Percentiles rank a stretch among this genome's conserved stretches.
Evolutionary conservation across 1,140 invertebrate genomes (phyloP).

Genomic region (Homarus americanus): DNA sequence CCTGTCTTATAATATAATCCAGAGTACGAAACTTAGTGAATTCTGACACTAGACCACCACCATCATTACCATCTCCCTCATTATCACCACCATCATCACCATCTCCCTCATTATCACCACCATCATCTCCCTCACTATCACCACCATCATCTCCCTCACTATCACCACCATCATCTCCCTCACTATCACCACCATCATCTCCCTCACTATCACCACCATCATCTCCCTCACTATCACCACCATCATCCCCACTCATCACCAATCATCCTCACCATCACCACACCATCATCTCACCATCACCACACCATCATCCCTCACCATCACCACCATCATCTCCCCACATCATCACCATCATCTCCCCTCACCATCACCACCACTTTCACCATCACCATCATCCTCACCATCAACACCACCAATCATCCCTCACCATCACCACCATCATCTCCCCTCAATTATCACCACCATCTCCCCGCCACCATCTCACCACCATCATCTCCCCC

Average conservation of each 20-base stretch:
- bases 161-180: not conserved
- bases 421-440: not conserved
- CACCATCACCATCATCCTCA: not conserved
- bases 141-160: not conserved
- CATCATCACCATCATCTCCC: not conserved
- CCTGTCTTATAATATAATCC: too few species aligned
- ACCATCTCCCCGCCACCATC: not conserved
- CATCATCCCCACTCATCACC: not conserved
- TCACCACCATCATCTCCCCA: not conserved
- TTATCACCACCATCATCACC: not conserved
- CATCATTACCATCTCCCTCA: not conserved
- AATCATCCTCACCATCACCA: not conserved
- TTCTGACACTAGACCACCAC: too few species aligned
- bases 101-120: not conserved
- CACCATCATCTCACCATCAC: not conserved
- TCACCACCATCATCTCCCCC: not conserved
- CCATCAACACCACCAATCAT: not conserved
- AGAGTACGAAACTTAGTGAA: too few species aligned
- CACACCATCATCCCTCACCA: not conserved
- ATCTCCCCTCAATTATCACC: not conserved
- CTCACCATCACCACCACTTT: not conserved
- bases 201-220: not conserved
- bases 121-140: not conserved
- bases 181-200: not conserved
- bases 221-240: not conserved